A percentile compares a stretch with the other conserved stretches of the same genome.
Evolutionary conservation across 2,797 vertebrate species (phyloP).

Genomic region (Dipus sagitta): DNA sequence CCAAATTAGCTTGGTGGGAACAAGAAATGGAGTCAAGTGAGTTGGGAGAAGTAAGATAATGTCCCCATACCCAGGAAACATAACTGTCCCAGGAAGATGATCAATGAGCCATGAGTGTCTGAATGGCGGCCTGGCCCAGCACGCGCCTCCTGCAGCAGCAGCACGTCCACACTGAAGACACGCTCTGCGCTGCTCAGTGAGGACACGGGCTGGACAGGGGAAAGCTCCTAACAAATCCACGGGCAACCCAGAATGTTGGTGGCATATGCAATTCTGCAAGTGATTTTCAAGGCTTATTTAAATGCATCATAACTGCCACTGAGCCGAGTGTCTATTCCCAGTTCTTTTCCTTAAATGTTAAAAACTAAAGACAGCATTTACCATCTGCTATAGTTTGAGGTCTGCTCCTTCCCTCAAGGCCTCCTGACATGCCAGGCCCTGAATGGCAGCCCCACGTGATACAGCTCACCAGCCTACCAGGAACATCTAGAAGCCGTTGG

Average conservation of each 20-base stretch:
- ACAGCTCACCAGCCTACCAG: background rate
- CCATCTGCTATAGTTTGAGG: constrained; percentile 72
- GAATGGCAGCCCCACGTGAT: constrained; percentile 36
- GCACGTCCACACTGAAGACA: background rate
- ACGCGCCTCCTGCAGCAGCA: background rate
- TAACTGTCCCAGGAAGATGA: background rate
- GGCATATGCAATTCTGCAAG: constrained; percentile 35
- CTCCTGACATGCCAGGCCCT: constrained; percentile 53
- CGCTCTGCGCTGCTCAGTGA: background rate
- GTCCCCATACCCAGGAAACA: background rate
- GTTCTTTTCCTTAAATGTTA: constrained; percentile 79
- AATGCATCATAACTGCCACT: constrained; percentile 69
- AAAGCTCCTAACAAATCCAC: background rate
- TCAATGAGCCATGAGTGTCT: background rate
- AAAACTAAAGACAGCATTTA: constrained; percentile 74
- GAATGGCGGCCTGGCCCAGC: background rate
- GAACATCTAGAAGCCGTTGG: background rate
- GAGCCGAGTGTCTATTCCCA: constrained; percentile 75
- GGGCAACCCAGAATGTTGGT: constrained; percentile 2
- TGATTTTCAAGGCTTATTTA: constrained; percentile 74
- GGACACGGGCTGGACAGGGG: background rate
- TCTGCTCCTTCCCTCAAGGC: constrained; percentile 64
- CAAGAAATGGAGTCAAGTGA: background rate
- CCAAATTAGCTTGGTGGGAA: background rate
- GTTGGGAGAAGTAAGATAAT: background rate